Conservation (phyloP, 2,888 invertebrate genomes). For the Phalangium opilio region DNA sequence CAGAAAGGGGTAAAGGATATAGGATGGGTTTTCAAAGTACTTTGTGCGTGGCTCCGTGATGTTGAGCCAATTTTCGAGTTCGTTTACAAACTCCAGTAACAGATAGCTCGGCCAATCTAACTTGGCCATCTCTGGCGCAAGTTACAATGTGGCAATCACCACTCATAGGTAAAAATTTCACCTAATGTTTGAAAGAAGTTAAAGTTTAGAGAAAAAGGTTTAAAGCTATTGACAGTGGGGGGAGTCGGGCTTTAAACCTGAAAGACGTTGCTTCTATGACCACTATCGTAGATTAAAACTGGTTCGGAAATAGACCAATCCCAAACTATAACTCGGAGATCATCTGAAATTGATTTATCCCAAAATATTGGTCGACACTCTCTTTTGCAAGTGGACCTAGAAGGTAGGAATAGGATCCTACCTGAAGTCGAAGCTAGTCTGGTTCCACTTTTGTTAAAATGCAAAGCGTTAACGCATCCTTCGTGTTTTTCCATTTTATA, state of each 20-base stretch:
- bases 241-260: conserved; percentile 36
- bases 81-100: conserved; percentile 37
- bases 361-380: too few species aligned
- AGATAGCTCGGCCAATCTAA: conserved; percentile 43
- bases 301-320: conserved; percentile 64
- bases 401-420: too few species aligned
- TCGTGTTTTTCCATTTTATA: conserved; percentile 59
- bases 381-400: too few species aligned
- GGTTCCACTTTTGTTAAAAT: conserved; percentile 66
- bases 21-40: conserved; percentile 20
- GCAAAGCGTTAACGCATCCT: conserved; percentile 83
- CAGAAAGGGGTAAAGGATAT: neutral
- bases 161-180: conserved; percentile 65
- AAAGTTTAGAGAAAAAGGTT: too few species aligned
- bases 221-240: too few species aligned
- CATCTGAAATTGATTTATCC: too few species aligned
- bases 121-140: conserved; percentile 77
- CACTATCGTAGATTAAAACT: conserved; percentile 52
- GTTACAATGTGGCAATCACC: conserved; percentile 69
- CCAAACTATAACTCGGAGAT: conserved; percentile 71
- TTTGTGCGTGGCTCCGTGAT: conserved; percentile 66
- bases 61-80: conserved; percentile 49
- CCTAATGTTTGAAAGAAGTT: conserved; percentile 30
- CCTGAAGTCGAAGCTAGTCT: conserved; percentile 69
- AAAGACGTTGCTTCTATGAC: conserved; percentile 76